Conservation (phyloP, 2,797 vertebrate species). For the Enteromius unitaeniatus region DNA sequence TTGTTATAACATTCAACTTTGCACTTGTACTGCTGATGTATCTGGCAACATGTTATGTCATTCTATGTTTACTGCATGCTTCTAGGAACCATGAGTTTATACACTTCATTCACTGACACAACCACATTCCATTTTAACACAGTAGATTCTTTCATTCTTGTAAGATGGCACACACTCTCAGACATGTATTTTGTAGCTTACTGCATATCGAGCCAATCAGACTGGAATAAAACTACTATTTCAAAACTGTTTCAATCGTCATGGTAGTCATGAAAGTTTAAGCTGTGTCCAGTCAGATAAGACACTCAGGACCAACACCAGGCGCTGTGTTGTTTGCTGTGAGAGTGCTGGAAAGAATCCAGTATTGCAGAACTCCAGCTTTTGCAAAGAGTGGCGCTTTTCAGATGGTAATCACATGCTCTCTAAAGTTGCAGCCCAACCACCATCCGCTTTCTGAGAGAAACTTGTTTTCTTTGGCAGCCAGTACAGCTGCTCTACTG, state of each 20-base stretch:
- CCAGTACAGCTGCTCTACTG: constrained; percentile 56
- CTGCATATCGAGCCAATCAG: constrained; percentile 61
- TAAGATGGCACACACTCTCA: constrained; percentile 56
- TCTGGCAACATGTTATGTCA: not conserved
- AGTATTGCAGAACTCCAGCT: constrained; percentile 43
- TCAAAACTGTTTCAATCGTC: constrained; percentile 55
- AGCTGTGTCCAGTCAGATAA: constrained; percentile 68
- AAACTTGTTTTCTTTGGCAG: constrained; percentile 77
- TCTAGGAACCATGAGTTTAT: not conserved
- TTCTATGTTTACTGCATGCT: not conserved
- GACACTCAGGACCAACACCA: constrained; percentile 30
- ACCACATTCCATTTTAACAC: constrained; percentile 53
- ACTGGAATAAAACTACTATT: constrained; percentile 50
- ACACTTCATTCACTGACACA: constrained; percentile 14
- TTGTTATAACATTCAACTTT: constrained; percentile 2
- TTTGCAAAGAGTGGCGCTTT: constrained; percentile 59
- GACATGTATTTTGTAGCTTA: constrained; percentile 63
- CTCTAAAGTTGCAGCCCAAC: constrained; percentile 72
- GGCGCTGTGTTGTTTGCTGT: constrained; percentile 51
- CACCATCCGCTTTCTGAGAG: constrained; percentile 57
- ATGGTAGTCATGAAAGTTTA: not conserved
- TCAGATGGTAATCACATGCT: constrained; percentile 76
- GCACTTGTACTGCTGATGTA: not conserved
- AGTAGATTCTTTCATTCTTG: constrained; percentile 52
- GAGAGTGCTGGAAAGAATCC: constrained; percentile 55